These are phyloP conservation scores for Nesospiza acunhae DNA, from an alignment of 2,113 vertebrate species.

Conservation along the genomic window DNA sequence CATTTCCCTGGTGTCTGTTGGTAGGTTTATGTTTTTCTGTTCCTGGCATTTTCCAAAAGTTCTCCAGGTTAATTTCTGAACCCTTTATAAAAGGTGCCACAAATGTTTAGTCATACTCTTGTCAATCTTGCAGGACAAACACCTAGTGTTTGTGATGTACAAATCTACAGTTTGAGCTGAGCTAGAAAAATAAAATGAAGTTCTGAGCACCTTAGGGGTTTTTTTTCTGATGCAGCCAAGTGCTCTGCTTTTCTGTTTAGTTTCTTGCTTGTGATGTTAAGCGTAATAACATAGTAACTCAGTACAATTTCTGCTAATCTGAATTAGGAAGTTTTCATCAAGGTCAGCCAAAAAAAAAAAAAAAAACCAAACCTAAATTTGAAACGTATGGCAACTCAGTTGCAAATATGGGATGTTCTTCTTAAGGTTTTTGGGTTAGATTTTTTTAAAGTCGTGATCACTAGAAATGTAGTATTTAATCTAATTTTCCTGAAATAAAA, in stretches of 20 bases:
- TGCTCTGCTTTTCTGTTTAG: background rate
- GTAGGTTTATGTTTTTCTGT: background rate
- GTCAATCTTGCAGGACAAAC: background rate
- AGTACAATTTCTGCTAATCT: background rate
- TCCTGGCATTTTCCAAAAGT: background rate
- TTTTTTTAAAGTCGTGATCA: background rate
- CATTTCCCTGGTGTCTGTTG: background rate
- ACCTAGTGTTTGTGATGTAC: background rate
- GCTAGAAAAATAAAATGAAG: background rate
- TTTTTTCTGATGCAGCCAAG: background rate
- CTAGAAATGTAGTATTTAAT: background rate
- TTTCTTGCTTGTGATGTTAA: background rate
- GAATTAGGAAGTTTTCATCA: background rate
- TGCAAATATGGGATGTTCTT: background rate
- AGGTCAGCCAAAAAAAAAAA: background rate
- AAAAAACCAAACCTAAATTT: background rate
- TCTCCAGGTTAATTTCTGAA: background rate
- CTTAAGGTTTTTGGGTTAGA: background rate
- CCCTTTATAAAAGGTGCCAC: background rate
- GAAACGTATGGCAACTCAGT: background rate
- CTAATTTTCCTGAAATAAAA: background rate
- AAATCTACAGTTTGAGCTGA: background rate
- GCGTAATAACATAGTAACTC: background rate
- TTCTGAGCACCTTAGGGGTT: background rate
- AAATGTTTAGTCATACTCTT: background rate